These are phyloP conservation scores for Apis laboriosa DNA, from an alignment of 1,140 invertebrate species.

Conservation along the genomic window DNA sequence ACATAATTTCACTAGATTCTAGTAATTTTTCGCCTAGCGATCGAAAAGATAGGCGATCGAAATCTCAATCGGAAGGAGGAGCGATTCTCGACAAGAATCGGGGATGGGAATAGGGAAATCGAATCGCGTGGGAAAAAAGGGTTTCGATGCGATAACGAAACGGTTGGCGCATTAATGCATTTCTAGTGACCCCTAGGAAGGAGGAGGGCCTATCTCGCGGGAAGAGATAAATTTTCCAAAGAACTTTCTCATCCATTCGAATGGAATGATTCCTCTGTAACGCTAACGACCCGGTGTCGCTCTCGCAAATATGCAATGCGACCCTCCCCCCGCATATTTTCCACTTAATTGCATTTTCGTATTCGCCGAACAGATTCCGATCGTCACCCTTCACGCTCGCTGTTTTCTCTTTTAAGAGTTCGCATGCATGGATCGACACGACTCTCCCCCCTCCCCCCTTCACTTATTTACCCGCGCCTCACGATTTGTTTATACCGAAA, in stretches of 20 bases:
- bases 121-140: not conserved
- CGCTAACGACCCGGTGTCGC: slow-evolving; percentile 72
- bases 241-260: slow-evolving; percentile 57
- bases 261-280: slow-evolving; percentile 70
- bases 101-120: not conserved
- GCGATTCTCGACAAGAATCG: not conserved
- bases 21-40: too few species aligned
- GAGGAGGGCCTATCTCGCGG: slow-evolving; percentile 7
- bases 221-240: slow-evolving; percentile 52
- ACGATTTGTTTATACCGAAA: too few species aligned
- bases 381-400: not conserved
- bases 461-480: too few species aligned
- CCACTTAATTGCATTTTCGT: slow-evolving; percentile 80
- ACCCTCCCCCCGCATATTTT: slow-evolving; percentile 73
- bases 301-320: slow-evolving; percentile 77
- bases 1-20: too few species aligned
- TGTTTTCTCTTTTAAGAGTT: too few species aligned
- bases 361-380: slow-evolving; percentile 60
- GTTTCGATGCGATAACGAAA: slow-evolving; percentile 29
- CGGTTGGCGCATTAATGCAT: slow-evolving; percentile 58
- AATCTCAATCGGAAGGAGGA: not conserved
- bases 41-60: too few species aligned
- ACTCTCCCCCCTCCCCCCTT: too few species aligned
- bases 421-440: too few species aligned
- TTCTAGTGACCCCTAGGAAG: not conserved